Conservation (phyloP, 2,113 vertebrate genomes). For the Oostethus manadensis region DNA sequence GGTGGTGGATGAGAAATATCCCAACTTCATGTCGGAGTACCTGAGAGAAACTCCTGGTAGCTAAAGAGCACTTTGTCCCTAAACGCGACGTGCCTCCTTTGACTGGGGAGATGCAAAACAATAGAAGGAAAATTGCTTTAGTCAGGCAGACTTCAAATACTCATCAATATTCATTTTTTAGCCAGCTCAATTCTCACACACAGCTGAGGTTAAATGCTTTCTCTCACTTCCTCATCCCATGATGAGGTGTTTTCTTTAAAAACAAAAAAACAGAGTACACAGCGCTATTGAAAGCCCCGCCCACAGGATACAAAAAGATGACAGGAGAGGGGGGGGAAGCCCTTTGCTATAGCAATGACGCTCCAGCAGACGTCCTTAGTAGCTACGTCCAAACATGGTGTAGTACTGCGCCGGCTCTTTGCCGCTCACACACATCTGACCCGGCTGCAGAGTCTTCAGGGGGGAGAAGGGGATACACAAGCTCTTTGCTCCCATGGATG, state of each 20-base stretch:
- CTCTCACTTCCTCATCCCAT: background rate
- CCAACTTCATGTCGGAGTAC: background rate
- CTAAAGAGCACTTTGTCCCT: too few species aligned
- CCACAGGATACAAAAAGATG: background rate
- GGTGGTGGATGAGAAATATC: background rate
- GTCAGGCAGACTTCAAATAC: background rate
- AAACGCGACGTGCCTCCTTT: too few species aligned
- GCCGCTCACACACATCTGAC: constrained; percentile 81
- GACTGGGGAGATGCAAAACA: too few species aligned
- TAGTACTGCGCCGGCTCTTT: constrained; percentile 87
- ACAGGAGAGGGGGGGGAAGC: constrained; percentile 16
- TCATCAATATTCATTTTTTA: background rate
- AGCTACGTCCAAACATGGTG: constrained; percentile 96
- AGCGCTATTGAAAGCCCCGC: background rate
- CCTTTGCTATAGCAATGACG: constrained; percentile 23
- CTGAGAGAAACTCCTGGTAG: background rate
- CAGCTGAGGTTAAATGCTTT: background rate
- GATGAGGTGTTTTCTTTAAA: background rate
- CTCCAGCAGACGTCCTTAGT: constrained; percentile 62
- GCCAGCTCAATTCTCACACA: background rate
- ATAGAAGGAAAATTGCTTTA: too few species aligned
- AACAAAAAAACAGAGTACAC: constrained; percentile 1
- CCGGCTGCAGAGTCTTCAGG: constrained; percentile 76
- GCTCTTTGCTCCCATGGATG: constrained; percentile 97
- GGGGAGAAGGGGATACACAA: constrained; percentile 94